phyloP scores from a whole-genome alignment of 2,113 vertebrate genomes.

The Coptodon bakossiorum region DNA sequence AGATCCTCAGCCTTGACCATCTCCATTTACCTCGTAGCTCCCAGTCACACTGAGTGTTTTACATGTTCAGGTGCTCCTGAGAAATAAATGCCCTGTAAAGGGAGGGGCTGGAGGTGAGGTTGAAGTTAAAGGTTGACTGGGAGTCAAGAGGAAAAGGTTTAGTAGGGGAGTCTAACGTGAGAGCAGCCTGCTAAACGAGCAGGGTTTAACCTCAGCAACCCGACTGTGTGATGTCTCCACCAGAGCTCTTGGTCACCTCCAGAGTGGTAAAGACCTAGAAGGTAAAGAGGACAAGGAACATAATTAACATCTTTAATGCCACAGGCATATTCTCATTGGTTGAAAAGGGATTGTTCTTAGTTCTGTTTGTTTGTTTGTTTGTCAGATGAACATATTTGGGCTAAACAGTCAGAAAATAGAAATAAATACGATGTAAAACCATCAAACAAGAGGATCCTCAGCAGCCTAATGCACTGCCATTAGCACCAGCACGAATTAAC shows the following conservation, averaged over 20 bases:
- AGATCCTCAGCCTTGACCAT: neutral
- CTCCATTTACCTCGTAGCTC: neutral
- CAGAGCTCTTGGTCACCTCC: constrained; percentile 86
- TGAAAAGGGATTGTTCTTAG: neutral
- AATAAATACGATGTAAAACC: neutral
- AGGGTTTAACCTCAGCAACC: constrained; percentile 98
- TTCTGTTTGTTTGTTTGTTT: neutral
- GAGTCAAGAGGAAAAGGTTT: neutral
- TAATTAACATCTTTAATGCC: neutral
- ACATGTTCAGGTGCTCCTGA: constrained; percentile 8
- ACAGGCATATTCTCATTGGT: neutral
- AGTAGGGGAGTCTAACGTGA: neutral
- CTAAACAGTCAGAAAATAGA: neutral
- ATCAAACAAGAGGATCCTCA: neutral
- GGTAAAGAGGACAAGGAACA: neutral
- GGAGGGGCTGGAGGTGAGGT: neutral
- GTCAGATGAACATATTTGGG: neutral
- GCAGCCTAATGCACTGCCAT: neutral
- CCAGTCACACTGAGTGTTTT: neutral
- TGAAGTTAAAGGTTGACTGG: neutral
- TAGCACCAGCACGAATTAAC: neutral
- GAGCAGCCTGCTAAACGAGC: constrained; percentile 75
- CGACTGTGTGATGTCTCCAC: constrained; percentile 76
- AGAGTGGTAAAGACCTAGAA: constrained; percentile 87
- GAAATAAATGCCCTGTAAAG: constrained; percentile 12